These are phyloP conservation scores for Artemisiospiza belli DNA, from an alignment of 2,113 vertebrate species.

Conservation along the genomic window DNA sequence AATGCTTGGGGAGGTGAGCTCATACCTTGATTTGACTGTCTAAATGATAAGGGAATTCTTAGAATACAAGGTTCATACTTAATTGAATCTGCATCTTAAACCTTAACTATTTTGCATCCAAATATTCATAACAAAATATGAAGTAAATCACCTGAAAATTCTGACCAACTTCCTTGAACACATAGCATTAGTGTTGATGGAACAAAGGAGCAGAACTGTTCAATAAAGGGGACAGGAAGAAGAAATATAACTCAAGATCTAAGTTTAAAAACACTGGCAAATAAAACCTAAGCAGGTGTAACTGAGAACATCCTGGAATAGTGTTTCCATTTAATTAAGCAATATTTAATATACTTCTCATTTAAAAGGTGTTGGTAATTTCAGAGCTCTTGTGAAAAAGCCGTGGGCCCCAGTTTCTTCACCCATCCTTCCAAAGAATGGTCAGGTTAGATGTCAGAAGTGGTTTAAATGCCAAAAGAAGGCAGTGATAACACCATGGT, in stretches of 20 bases:
- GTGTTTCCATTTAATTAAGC: background rate
- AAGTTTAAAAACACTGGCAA: background rate
- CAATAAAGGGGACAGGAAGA: background rate
- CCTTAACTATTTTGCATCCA: background rate
- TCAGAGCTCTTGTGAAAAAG: background rate
- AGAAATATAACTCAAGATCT: background rate
- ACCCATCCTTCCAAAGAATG: background rate
- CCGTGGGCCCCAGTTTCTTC: background rate
- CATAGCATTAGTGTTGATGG: background rate
- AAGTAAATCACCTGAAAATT: background rate
- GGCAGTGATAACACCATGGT: background rate
- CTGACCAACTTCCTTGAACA: background rate
- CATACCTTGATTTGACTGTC: background rate
- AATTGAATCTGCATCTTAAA: background rate
- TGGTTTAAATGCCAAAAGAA: background rate
- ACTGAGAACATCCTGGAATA: background rate
- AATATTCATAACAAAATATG: background rate
- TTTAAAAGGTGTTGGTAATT: background rate
- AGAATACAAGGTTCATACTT: background rate
- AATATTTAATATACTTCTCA: background rate
- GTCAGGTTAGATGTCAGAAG: background rate
- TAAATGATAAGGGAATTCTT: background rate
- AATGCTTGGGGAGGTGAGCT: conserved; percentile 89
- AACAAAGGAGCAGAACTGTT: background rate
- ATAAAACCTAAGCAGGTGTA: background rate